A percentile compares a stretch with the other conserved stretches of the same genome.
Conservation (phyloP, 2,797 vertebrate genomes). For the Schizopygopsis pylzovi region DNA sequence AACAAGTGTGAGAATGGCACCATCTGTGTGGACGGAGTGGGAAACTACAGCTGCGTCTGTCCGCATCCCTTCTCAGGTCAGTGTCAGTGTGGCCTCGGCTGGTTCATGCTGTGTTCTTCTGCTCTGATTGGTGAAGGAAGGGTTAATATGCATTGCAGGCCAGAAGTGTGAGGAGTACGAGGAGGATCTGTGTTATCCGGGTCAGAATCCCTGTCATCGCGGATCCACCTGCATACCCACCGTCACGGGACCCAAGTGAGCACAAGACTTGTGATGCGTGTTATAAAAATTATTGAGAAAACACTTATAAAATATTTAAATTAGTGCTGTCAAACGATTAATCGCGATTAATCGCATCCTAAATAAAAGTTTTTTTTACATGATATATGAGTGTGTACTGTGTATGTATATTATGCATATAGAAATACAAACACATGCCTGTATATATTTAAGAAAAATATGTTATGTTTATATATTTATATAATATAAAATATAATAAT, state of each 20-base stretch:
- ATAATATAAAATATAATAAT: no score
- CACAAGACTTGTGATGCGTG: background rate
- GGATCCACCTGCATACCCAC: conserved; percentile 88
- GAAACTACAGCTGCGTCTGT: conserved; percentile 92
- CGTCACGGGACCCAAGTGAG: conserved; percentile 88
- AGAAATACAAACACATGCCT: no score
- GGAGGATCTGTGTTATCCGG: conserved; percentile 85
- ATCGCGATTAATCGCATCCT: no score
- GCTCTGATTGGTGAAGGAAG: background rate
- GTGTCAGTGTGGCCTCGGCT: background rate
- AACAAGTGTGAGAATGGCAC: conserved; percentile 90
- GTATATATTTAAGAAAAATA: no score
- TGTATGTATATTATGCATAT: no score
- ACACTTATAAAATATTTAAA: no score
- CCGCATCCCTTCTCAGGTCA: conserved; percentile 83
- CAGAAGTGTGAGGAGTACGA: conserved; percentile 88
- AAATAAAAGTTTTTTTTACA: no score
- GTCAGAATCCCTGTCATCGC: conserved; percentile 88
- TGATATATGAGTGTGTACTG: no score
- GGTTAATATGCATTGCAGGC: conserved; percentile 72
- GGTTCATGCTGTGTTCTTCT: background rate
- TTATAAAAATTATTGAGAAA: no score
- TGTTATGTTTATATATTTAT: no score
- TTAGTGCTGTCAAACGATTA: no score
- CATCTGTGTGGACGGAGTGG: conserved; percentile 85